phyloP scores from a whole-genome alignment of 1,140 invertebrate species.

The Gerris buenoi region DNA sequence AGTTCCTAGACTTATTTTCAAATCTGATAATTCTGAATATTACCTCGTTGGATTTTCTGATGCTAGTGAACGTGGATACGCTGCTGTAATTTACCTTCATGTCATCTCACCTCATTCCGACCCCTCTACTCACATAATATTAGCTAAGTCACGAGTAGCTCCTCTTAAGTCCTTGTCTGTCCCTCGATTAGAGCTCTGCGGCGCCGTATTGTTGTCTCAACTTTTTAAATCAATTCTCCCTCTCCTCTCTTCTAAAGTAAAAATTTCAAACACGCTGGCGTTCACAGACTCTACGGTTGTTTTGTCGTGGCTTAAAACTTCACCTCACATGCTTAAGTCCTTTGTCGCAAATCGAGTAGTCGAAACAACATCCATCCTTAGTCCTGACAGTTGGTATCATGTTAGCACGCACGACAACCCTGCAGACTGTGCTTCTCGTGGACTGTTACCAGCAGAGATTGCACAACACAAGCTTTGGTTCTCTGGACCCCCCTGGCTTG shows the following conservation, averaged over 20 bases:
- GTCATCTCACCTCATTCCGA: background rate
- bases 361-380: background rate
- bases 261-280: conserved; percentile 28
- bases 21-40: background rate
- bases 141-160: background rate
- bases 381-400: background rate
- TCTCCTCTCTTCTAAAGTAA: conserved; percentile 28
- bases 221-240: background rate
- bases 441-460: too few relatives aligned
- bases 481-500: background rate
- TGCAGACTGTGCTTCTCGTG: background rate
- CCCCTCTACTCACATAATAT: background rate
- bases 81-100: conserved; percentile 21
- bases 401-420: background rate
- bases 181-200: background rate
- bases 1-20: background rate
- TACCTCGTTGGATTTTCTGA: conserved; percentile 26
- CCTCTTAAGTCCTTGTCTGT: background rate
- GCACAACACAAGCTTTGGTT: background rate
- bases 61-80: conserved; percentile 23
- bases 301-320: background rate
- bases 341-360: background rate
- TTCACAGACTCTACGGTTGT: conserved; percentile 23
- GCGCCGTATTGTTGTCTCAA: background rate
- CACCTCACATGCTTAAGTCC: background rate